Percentiles rank a stretch among this genome's conserved stretches.
Conservation (phyloP, 1,140 invertebrate species). For the Lepidurus couesii region DNA sequence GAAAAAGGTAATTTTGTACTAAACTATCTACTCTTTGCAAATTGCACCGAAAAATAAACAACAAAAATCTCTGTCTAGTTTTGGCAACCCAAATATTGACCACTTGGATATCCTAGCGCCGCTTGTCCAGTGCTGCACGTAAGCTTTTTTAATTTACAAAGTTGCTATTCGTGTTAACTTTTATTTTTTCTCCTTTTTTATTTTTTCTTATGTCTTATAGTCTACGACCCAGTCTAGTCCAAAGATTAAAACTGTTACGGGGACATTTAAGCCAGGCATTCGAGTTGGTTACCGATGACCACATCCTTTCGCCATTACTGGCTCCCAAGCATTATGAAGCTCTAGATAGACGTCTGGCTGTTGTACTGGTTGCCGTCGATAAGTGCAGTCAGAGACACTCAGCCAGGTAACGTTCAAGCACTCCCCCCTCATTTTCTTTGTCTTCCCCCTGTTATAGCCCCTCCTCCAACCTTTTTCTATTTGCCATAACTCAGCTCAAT, state of each 20-base stretch:
- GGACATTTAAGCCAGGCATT: conserved; percentile 52
- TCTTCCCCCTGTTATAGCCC: neutral
- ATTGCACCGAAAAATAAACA: neutral
- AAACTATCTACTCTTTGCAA: conserved; percentile 31
- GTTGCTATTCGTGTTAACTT: neutral
- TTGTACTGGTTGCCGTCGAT: conserved; percentile 65
- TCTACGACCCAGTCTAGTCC: conserved; percentile 28
- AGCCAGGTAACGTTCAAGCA: neutral
- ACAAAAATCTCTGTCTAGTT: conserved; percentile 47
- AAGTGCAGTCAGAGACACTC: conserved; percentile 51
- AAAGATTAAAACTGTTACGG: conserved; percentile 40
- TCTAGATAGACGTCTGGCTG: conserved; percentile 67
- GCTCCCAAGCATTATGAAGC: conserved; percentile 67
- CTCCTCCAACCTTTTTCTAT: neutral
- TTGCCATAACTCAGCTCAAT: neutral
- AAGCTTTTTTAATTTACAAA: conserved; percentile 45
- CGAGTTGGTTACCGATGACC: conserved; percentile 47
- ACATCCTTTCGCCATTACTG: conserved; percentile 56
- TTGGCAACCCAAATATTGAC: conserved; percentile 77
- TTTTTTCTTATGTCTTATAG: conserved; percentile 38
- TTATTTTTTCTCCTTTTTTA: conserved; percentile 11
- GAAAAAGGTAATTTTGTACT: conserved; percentile 60
- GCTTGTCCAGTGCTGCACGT: conserved; percentile 85
- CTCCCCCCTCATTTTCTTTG: neutral
- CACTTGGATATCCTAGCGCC: conserved; percentile 81